Conservation (phyloP, 2,888 invertebrate genomes). For the Cheilosia vernalis region DNA sequence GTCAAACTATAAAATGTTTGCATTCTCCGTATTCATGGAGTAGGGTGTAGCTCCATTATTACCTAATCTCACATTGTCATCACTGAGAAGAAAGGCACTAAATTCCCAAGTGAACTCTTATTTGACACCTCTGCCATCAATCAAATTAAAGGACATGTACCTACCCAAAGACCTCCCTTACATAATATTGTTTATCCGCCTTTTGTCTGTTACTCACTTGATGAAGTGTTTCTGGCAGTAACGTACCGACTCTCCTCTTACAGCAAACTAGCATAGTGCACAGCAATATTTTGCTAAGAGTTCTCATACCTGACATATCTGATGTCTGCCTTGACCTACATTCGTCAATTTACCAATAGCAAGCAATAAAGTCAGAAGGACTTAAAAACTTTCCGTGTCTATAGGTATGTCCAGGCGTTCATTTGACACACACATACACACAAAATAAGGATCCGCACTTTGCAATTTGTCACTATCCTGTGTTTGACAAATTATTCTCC, state of each 20-base stretch:
- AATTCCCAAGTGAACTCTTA: background rate
- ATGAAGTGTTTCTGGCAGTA: constrained; percentile 2
- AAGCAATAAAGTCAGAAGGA: constrained; percentile 29
- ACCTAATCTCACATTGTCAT: background rate
- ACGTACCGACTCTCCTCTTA: background rate
- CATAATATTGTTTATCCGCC: constrained; percentile 3
- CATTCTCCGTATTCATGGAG: background rate
- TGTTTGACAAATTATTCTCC: constrained; percentile 35
- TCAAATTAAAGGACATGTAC: background rate
- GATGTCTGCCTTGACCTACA: constrained; percentile 30
- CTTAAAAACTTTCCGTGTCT: constrained; percentile 12
- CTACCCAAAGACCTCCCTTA: background rate
- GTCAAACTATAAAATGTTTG: background rate
- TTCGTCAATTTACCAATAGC: constrained; percentile 39
- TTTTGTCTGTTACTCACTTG: constrained; percentile 8
- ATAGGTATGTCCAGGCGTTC: background rate
- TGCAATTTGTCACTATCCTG: constrained; percentile 32
- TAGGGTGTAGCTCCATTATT: background rate
- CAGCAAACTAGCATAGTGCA: background rate
- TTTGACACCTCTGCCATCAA: constrained; percentile 18
- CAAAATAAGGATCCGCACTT: constrained; percentile 24
- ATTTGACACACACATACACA: constrained; percentile 17
- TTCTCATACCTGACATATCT: constrained; percentile 7
- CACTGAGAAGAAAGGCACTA: background rate
- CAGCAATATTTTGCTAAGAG: constrained; percentile 27